Conservation (phyloP, 1,140 invertebrate species). For the Trichonephila inaurata region DNA sequence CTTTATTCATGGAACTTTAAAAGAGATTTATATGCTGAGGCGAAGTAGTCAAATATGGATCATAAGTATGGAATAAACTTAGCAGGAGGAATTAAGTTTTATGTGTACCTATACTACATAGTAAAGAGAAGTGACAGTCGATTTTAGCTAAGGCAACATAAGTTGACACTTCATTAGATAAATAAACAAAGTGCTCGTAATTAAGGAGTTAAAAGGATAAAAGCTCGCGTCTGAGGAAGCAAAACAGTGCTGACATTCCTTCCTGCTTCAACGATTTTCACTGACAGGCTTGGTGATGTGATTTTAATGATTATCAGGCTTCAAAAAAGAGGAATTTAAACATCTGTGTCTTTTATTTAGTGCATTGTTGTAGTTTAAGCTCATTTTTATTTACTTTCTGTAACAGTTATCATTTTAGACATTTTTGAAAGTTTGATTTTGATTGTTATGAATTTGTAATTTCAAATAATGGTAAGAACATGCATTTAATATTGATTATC, state of each 20-base stretch:
- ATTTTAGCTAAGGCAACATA: background rate
- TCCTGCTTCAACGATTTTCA: background rate
- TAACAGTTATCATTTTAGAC: too few relatives aligned
- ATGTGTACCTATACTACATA: background rate
- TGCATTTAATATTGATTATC: too few relatives aligned
- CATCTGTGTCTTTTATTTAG: too few relatives aligned
- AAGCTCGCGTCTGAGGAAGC: background rate
- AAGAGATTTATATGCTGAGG: background rate
- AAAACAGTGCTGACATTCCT: background rate
- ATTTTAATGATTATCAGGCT: background rate
- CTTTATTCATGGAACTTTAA: background rate
- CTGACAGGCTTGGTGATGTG: background rate
- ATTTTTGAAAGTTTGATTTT: too few relatives aligned
- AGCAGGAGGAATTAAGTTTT: background rate
- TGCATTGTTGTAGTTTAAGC: too few relatives aligned
- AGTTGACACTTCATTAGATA: background rate
- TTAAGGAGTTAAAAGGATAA: conserved; percentile 19
- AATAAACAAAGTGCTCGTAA: conserved; percentile 7
- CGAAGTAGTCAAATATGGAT: background rate
- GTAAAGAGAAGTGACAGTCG: background rate
- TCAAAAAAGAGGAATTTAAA: background rate
- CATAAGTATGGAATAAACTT: background rate
- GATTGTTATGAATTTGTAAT: too few relatives aligned
- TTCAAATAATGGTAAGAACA: too few relatives aligned
- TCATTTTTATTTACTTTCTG: too few relatives aligned